Evolutionary conservation across 2,113 vertebrate species (phyloP).

Genomic region (Crotalus horridus): DNA sequence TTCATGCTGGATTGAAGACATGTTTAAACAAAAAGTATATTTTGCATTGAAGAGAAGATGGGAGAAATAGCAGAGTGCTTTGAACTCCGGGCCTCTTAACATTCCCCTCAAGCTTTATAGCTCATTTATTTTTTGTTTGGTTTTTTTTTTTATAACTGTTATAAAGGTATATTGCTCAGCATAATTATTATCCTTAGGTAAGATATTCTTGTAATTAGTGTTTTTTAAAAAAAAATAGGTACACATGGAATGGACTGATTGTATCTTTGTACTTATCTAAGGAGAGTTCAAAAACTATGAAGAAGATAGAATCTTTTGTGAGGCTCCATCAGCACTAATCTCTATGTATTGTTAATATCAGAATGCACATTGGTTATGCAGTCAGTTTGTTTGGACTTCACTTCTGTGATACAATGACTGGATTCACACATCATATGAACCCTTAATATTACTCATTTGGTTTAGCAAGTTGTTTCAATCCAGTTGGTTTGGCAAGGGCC

Average conservation of each 20-base stretch:
- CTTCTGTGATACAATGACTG: not conserved
- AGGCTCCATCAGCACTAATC: not conserved
- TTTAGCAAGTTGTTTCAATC: not conserved
- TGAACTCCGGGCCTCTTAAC: constrained; percentile 14
- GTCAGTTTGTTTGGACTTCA: not conserved
- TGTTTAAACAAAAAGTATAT: constrained; percentile 15
- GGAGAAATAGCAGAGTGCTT: not conserved
- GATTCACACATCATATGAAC: not conserved
- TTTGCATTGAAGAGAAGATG: constrained; percentile 17
- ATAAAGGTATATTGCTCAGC: not conserved
- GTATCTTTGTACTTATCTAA: constrained; percentile 23
- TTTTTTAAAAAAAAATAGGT: not conserved
- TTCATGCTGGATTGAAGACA: constrained; percentile 5
- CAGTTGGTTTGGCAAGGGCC: not conserved
- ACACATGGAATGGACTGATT: not conserved
- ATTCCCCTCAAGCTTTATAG: constrained; percentile 28
- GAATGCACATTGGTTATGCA: not conserved
- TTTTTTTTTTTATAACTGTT: not conserved
- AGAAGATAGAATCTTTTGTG: not conserved
- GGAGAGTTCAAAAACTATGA: not conserved
- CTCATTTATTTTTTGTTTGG: constrained; percentile 1
- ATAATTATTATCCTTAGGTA: not conserved
- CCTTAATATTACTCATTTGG: not conserved
- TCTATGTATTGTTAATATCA: not conserved
- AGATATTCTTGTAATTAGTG: constrained; percentile 15